phyloP scores from a whole-genome alignment of 2,888 invertebrate species.

The Serrognathus titanus region DNA sequence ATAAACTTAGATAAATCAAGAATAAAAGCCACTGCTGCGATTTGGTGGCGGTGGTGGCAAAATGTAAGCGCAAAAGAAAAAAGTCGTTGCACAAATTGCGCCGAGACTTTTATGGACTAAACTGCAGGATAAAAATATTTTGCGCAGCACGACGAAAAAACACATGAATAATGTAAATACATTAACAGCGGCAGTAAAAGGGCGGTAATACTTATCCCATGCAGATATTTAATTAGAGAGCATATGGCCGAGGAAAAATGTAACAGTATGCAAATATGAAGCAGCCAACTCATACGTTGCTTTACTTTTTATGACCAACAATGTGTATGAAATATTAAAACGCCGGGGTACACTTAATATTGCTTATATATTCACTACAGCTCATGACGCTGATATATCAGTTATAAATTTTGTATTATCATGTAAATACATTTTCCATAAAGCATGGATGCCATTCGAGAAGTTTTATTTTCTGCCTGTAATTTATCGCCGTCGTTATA shows the following conservation, averaged over 20 bases:
- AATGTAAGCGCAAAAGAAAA: too few species aligned
- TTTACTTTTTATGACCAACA: background rate
- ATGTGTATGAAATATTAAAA: slow-evolving; percentile 2
- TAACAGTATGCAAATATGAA: background rate
- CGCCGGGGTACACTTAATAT: background rate
- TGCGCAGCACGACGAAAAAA: background rate
- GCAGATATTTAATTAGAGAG: background rate
- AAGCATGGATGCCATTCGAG: background rate
- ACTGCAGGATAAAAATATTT: background rate
- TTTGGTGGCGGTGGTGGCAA: too few species aligned
- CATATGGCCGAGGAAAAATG: background rate
- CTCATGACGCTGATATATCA: slow-evolving; percentile 1
- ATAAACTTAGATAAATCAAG: too few species aligned
- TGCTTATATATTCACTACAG: slow-evolving; percentile 1
- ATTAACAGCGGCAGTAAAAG: background rate
- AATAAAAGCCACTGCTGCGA: too few species aligned
- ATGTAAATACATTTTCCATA: slow-evolving; percentile 2
- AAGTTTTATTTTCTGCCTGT: background rate
- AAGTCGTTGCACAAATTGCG: too few species aligned
- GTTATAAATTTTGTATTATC: slow-evolving; percentile 2
- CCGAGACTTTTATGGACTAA: background rate
- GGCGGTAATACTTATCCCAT: background rate
- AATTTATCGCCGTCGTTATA: slow-evolving; percentile 1
- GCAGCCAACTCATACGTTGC: background rate
- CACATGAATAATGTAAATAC: background rate